Base-by-base conservation (phyloP, 2,797 vertebrate genomes). In the Epinephelus awoara region DNA sequence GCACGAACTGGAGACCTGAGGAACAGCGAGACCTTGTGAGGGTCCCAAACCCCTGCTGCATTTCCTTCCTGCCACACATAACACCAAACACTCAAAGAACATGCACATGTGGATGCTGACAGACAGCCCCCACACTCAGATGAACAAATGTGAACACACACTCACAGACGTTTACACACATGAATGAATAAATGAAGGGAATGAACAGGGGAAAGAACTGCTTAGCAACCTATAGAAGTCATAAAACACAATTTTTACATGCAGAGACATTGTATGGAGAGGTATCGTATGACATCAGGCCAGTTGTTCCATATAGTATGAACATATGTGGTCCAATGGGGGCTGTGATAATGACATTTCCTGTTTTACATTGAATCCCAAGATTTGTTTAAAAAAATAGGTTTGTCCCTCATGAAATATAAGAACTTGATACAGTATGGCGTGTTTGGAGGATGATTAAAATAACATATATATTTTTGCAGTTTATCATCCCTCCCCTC, bases 21-120 rank as follows among this genome's bases (percentile, higher is more conserved):
- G 71, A 84, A 61, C 78, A 85, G 67, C 42, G 2, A 71, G 75
- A 67, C 70, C 79, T 46, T 64, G 71, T 67, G 44, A 66, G 78
- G 74, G 72, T 84, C 82, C 56, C 72, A 77, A 87, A 77, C 62
- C 70, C 73, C 75, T 80, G 85, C 78, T 85, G 83, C 79, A 89
- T 74, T 87, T 89, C 79, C 83, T 91, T 88, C 67, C 86, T 85
- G 71, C 38, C 71, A 25, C 76, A 42, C 49, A 74, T 6, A 42
- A 49, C 38, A 69, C 62, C 62, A 79, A 59, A 63, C 58, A 21
- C 5, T 42, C 34, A 49, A 13, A 72, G 56, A 74, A 38, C 63
- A 79, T 11, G 5, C 67, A 89, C 64, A 81, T 82, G 77, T 71
- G 70, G 63, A 85, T 67, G 58, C 67, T 67, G 59, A 67, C 75